phyloP scores from a whole-genome alignment of 1,140 invertebrate species.

The Lucilia sericata region DNA sequence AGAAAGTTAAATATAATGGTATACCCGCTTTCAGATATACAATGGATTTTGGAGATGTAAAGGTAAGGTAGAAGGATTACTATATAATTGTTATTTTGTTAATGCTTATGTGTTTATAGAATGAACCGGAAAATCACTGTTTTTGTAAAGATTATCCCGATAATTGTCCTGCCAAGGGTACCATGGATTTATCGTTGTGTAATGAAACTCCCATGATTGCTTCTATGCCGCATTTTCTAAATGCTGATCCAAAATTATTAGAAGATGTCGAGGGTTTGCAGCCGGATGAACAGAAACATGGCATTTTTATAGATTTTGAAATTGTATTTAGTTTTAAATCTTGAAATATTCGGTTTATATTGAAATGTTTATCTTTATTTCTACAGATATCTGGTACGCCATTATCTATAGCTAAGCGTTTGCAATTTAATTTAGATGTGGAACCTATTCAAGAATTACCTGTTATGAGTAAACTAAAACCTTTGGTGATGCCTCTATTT shows the following conservation, averaged over 20 bases:
- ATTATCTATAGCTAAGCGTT: conserved; percentile 73
- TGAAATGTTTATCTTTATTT: conserved; percentile 14
- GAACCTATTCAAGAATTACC: conserved; percentile 74
- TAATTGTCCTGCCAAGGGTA: conserved; percentile 76
- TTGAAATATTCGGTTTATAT: background rate
- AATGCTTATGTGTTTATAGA: conserved; percentile 53
- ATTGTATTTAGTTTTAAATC: conserved; percentile 69
- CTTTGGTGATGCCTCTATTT: conserved; percentile 75
- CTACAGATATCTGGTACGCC: conserved; percentile 75
- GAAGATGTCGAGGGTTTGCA: conserved; percentile 76
- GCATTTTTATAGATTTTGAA: conserved; percentile 80
- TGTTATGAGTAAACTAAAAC: conserved; percentile 74
- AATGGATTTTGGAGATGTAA: conserved; percentile 75
- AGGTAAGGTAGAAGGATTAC: conserved; percentile 36
- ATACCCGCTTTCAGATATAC: conserved; percentile 77
- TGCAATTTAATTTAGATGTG: conserved; percentile 78
- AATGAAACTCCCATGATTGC: conserved; percentile 68
- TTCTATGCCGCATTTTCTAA: conserved; percentile 83
- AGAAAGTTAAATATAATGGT: conserved; percentile 72
- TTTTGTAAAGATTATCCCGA: conserved; percentile 75
- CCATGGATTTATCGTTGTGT: conserved; percentile 74
- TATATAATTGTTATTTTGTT: background rate
- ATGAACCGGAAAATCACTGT: conserved; percentile 76
- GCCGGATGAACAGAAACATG: conserved; percentile 78
- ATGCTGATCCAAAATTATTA: conserved; percentile 75